Conservation (phyloP, 1,140 invertebrate genomes). For the Sinonovacula constricta region DNA sequence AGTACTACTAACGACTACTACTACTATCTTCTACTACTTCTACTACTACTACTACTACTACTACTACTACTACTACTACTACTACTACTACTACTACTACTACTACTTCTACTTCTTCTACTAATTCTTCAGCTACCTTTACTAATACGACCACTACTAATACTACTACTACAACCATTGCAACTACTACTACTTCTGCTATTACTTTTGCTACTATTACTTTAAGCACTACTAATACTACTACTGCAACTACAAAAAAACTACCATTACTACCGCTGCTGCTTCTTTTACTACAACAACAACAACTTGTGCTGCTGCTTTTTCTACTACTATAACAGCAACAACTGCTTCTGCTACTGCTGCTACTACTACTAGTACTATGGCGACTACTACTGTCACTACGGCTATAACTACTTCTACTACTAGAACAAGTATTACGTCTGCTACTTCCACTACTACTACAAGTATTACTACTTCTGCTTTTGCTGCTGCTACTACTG, state of each 20-base stretch:
- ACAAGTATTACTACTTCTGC: conserved; percentile 43
- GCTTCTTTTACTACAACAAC: neutral
- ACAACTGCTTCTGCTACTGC: conserved; percentile 7
- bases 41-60: conserved; percentile 9
- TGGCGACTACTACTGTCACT: neutral
- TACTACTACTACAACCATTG: neutral
- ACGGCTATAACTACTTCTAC: conserved; percentile 24
- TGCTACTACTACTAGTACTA: conserved; percentile 5
- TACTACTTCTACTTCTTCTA: conserved; percentile 3
- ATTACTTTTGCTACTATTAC: conserved; percentile 1
- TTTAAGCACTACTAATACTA: neutral
- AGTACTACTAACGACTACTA: neutral
- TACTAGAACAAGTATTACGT: conserved; percentile 34
- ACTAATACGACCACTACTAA: conserved; percentile 5
- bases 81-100: neutral
- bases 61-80: neutral
- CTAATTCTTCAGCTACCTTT: neutral
- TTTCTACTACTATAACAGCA: neutral
- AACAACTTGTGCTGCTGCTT: conserved; percentile 1
- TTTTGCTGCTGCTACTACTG: conserved; percentile 47
- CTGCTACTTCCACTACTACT: conserved; percentile 46
- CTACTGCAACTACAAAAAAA: conserved; percentile 1
- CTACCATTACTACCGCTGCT: conserved; percentile 3
- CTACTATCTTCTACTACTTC: conserved; percentile 9
- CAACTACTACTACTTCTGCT: conserved; percentile 9